Evolutionary conservation across 2,113 vertebrate genomes (phyloP), one percentile per base, ranked within the genome.

Genomic region (Glaucomys volans): DNA sequence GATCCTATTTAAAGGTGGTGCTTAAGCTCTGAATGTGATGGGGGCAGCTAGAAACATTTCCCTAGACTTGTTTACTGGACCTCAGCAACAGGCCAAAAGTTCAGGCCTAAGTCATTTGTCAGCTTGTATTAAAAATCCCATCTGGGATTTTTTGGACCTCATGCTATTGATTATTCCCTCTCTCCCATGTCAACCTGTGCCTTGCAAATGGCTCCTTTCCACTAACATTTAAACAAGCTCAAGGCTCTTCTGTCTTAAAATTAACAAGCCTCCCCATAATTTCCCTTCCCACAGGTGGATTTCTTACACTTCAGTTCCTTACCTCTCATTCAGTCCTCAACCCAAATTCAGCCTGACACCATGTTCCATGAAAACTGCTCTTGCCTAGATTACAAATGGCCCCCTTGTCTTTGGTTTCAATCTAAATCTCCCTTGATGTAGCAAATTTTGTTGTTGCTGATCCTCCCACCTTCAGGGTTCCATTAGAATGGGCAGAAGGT

Each of bases 81-180:
- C 75, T 82, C 79, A 84, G n/a, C 74, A 62, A 80, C 17, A 81
- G 80, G 74, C 80, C 92, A 83, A 76, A 90, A 84, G 62, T 16
- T 11, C 79, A 90, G 52, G 42, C n/a, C 76, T 44, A 90, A 87
- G 54, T 47, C 75, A 57, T 64, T 89, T 40, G 66, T 62, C 52
- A 42, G 37, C 62, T 76, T 12, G 1, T 30, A 40, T 77, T 82
- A 82, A 91, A 91, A 64, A 71, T 32, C 40, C n/a, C 35, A 59
- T 75, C 13, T 6, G 2, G 22, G 57, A 13, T 62, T 42, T 62
- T 62, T 62, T 26, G 2, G 71, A 67, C 35, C 77, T 66, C 4
- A 13, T 3, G 13, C 59, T 75, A 17, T 16, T 0, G 47, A 79
- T 66, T 42, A 20, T 24, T 64, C 20, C 44, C 1, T 12, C 20